Percentiles rank a stretch among this genome's conserved stretches.
These are phyloP conservation scores for Spongilla lacustris DNA, from an alignment of 37 sponge, comb jelly and placozoan genomes.

Conservation along the genomic window DNA sequence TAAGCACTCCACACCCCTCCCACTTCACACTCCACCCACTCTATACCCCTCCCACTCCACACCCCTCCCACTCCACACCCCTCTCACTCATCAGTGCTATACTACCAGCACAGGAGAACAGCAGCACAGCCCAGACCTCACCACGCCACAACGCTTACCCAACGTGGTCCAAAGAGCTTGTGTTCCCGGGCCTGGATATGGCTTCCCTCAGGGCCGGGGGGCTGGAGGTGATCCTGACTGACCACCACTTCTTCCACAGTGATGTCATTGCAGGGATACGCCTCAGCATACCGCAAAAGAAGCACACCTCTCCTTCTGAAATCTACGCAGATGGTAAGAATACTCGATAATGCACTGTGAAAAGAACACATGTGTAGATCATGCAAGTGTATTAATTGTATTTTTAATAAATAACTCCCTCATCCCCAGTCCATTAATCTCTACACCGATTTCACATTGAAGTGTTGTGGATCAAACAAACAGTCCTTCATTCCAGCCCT, in stretches of 20 bases:
- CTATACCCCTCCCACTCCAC: not conserved
- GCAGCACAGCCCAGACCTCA: conserved; percentile 33
- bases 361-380: no score
- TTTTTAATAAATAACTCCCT: no score
- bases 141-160: conserved; percentile 62
- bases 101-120: not conserved
- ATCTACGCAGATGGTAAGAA: not conserved
- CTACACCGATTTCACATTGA: no score
- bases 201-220: conserved; percentile 37
- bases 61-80: not conserved
- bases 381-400: no score
- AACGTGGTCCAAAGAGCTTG: conserved; percentile 54
- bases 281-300: conserved; percentile 53
- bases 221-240: conserved; percentile 59
- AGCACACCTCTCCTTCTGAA: not conserved
- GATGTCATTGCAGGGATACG: conserved; percentile 47
- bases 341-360: no score
- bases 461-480: no score
- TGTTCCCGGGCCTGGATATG: conserved; percentile 25
- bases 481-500: no score
- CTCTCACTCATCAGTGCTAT: not conserved
- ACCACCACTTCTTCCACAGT: conserved; percentile 36
- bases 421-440: no score
- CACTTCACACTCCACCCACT: no score
- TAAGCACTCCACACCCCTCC: no score